Evolutionary conservation across 2,888 invertebrate genomes (phyloP).

Genomic region (Napeogenes sylphis): DNA sequence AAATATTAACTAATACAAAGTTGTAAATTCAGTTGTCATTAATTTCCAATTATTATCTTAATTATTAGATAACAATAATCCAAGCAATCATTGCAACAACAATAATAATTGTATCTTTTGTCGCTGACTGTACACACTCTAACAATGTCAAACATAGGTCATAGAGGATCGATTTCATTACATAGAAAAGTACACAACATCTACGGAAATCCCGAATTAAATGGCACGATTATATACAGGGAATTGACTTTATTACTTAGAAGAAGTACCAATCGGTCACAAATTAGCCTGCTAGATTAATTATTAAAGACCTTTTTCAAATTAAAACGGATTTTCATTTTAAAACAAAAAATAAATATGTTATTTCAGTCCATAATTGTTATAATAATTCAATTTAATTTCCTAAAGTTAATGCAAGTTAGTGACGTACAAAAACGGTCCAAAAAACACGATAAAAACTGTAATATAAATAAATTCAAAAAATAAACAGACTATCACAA

Average conservation of each 20-base stretch:
- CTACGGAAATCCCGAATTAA: slow-evolving; percentile 54
- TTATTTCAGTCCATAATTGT: no score
- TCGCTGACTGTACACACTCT: background rate
- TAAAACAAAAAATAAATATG: no score
- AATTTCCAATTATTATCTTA: no score
- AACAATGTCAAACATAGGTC: slow-evolving; percentile 15
- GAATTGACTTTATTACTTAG: slow-evolving; percentile 66
- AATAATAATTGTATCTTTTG: background rate
- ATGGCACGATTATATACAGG: slow-evolving; percentile 75
- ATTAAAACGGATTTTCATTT: no score
- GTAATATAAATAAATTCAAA: no score
- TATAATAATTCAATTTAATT: no score
- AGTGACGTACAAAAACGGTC: no score
- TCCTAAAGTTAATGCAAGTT: no score
- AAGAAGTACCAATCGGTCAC: slow-evolving; percentile 8
- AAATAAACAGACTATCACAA: no score
- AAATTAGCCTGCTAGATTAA: no score
- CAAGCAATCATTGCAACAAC: background rate
- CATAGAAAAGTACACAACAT: slow-evolving; percentile 46
- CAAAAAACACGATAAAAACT: no score
- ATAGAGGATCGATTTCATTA: slow-evolving; percentile 46
- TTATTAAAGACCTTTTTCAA: no score
- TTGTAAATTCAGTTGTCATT: background rate
- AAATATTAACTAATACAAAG: slow-evolving; percentile 1
- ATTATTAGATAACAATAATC: background rate